These are phyloP conservation scores for Orthosia cruda DNA, from an alignment of 2,888 invertebrate species.

Conservation along the genomic window DNA sequence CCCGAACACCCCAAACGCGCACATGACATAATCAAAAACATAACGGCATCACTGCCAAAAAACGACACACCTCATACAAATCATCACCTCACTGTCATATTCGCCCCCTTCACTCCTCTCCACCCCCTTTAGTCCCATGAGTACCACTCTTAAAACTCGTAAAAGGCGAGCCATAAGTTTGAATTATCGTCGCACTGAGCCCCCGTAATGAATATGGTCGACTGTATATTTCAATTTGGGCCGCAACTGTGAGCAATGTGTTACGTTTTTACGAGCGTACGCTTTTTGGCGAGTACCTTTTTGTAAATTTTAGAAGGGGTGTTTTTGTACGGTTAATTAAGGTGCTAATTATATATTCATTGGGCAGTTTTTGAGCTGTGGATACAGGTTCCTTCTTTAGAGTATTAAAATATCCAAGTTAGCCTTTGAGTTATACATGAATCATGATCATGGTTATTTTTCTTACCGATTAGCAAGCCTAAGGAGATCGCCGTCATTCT, in stretches of 20 bases:
- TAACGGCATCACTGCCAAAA: slow-evolving; percentile 30
- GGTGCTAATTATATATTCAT: slow-evolving; percentile 61
- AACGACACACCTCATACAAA: slow-evolving; percentile 56
- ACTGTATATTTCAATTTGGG: slow-evolving; percentile 90
- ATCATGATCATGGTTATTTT: background rate
- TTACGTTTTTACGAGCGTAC: slow-evolving; percentile 78
- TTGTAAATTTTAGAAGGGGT: slow-evolving; percentile 58
- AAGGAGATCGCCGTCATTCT: background rate
- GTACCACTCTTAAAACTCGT: slow-evolving; percentile 86
- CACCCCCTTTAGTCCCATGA: slow-evolving; percentile 71
- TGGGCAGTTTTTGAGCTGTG: slow-evolving; percentile 19
- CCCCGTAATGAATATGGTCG: slow-evolving; percentile 88
- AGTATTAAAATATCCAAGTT: background rate
- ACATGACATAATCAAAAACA: slow-evolving; percentile 40
- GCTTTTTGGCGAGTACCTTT: slow-evolving; percentile 68
- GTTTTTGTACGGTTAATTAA: slow-evolving; percentile 61
- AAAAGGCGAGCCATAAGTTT: slow-evolving; percentile 87
- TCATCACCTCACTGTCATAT: slow-evolving; percentile 56
- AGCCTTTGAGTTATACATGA: background rate
- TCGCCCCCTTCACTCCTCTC: slow-evolving; percentile 57
- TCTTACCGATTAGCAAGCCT: background rate
- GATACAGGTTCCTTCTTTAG: background rate
- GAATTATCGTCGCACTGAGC: slow-evolving; percentile 84
- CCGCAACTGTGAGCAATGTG: slow-evolving; percentile 77
- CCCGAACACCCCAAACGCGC: background rate